Conservation (phyloP, 1,140 invertebrate genomes). For the Danaus plexippus region DNA sequence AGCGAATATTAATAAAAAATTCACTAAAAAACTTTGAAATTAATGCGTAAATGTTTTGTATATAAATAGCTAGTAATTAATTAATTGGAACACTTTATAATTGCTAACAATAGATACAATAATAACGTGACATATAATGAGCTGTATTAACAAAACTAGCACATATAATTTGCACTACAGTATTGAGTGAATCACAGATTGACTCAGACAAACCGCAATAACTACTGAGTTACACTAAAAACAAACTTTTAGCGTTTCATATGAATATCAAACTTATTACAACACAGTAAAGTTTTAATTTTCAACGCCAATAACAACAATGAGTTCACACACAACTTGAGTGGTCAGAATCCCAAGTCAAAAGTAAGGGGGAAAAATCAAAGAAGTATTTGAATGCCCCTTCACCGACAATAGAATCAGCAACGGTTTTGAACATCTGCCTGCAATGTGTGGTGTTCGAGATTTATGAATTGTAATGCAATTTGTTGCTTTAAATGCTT, state of each 20-base stretch:
- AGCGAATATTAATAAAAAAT: no score
- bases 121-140: no score
- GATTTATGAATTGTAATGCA: no score
- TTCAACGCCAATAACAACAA: conserved; percentile 1
- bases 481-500: no score
- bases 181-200: conserved; percentile 12
- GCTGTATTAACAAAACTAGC: no score
- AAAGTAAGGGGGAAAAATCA: conserved; percentile 47
- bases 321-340: conserved; percentile 2
- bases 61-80: no score
- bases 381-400: conserved; percentile 32
- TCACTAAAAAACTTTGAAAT: no score
- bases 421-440: conserved; percentile 69
- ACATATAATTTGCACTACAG: no score
- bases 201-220: conserved; percentile 18
- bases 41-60: no score
- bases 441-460: conserved; percentile 11
- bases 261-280: background rate
- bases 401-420: conserved; percentile 55
- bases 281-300: background rate
- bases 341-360: conserved; percentile 21
- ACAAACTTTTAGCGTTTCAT: conserved; percentile 4
- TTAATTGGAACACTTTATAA: no score
- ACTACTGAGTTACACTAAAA: conserved; percentile 4
- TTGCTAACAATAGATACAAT: no score